Percentiles rank a stretch among this genome's conserved stretches.
Conservation (phyloP, 2,797 vertebrate genomes). For the Cichlasoma orientale region DNA sequence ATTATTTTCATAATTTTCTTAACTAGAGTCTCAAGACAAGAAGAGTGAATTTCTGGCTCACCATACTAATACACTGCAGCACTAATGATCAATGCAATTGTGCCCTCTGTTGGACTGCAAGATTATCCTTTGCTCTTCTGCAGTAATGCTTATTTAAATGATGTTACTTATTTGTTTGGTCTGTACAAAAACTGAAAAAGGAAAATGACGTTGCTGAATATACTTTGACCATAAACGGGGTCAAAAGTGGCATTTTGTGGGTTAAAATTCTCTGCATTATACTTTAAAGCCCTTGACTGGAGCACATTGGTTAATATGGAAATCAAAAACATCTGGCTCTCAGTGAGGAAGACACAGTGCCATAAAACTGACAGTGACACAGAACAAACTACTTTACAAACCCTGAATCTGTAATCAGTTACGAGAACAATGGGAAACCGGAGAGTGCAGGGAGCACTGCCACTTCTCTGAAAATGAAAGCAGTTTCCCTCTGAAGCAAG, state of each 20-base stretch:
- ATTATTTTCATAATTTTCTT: not conserved
- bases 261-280: not conserved
- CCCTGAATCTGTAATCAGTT: slow-evolving; percentile 15
- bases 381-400: slow-evolving; percentile 1
- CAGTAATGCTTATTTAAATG: not conserved
- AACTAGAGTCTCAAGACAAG: not conserved
- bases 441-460: not conserved
- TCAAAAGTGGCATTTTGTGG: not conserved
- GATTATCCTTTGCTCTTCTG: not conserved
- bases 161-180: not conserved
- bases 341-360: not conserved
- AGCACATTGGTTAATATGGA: not conserved
- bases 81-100: not conserved
- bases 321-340: not conserved
- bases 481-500: not conserved
- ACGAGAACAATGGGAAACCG: slow-evolving; percentile 20
- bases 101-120: not conserved
- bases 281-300: not conserved
- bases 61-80: not conserved
- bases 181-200: not conserved
- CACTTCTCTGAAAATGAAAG: not conserved
- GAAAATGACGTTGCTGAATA: not conserved
- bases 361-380: not conserved
- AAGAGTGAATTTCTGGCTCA: not conserved
- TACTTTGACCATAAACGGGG: not conserved